Evolutionary conservation across 2,888 invertebrate species (phyloP).

Genomic region (Eupithecia subumbrata): DNA sequence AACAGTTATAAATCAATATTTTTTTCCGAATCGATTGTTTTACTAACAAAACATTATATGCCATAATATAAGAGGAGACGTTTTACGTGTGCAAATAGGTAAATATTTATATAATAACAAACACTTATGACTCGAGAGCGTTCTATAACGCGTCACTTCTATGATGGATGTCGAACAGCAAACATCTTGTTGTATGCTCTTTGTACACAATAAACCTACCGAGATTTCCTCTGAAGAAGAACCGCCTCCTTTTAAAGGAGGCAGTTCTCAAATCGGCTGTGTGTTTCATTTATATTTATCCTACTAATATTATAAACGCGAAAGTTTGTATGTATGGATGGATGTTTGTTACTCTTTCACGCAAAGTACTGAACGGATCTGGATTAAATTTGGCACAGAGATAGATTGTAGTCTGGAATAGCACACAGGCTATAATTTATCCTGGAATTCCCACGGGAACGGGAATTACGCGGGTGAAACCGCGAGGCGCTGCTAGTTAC

Average conservation of each 20-base stretch:
- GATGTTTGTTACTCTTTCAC: too few species aligned
- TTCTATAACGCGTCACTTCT: background rate
- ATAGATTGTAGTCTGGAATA: too few species aligned
- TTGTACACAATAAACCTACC: background rate
- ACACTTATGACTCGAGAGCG: background rate
- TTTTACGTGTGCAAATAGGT: background rate
- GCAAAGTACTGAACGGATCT: too few species aligned
- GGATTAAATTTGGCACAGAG: too few species aligned
- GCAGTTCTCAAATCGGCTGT: background rate
- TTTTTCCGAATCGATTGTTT: background rate
- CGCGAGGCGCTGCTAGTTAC: too few species aligned
- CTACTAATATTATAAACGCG: too few species aligned
- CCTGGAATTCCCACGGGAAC: too few species aligned
- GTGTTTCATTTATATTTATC: background rate
- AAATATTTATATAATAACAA: background rate
- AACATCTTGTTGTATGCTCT: background rate
- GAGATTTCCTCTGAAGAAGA: too few species aligned
- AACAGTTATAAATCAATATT: background rate
- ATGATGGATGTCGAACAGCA: background rate
- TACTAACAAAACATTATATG: background rate
- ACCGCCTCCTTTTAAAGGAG: background rate
- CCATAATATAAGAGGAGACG: background rate
- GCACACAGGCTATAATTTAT: too few species aligned
- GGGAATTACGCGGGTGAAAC: too few species aligned
- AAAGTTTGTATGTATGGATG: too few species aligned